Evolutionary conservation across 2,113 vertebrate species (phyloP).

Genomic region (Pangasianodon gigas): DNA sequence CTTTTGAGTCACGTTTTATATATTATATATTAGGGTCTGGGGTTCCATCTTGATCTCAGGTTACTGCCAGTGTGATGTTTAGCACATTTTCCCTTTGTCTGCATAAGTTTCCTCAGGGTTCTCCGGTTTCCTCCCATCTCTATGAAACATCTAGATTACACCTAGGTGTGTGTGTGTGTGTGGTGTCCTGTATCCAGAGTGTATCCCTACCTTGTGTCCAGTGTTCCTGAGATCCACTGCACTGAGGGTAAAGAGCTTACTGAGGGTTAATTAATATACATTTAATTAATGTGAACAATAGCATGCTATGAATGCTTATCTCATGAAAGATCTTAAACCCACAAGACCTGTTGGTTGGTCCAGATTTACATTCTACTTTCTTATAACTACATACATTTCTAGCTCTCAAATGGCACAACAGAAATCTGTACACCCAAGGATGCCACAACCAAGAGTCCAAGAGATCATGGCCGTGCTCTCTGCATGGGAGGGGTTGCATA

Average conservation of each 20-base stretch:
- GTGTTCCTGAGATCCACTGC: not conserved
- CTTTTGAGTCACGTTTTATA: not conserved
- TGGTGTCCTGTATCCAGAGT: not conserved
- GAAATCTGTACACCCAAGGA: not conserved
- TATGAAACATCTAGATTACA: not conserved
- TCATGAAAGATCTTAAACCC: not conserved
- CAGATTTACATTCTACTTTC: not conserved
- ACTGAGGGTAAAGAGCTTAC: not conserved
- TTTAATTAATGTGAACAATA: not conserved
- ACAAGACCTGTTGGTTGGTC: not conserved
- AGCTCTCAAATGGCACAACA: not conserved
- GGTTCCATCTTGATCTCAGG: not conserved
- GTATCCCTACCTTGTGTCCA: not conserved
- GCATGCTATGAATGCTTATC: not conserved
- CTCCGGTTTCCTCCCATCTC: not conserved
- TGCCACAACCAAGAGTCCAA: not conserved
- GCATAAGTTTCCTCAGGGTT: not conserved
- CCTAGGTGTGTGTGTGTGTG: not conserved
- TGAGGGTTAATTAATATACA: not conserved
- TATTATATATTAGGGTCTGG: not conserved
- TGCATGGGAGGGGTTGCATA: not conserved
- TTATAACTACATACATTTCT: not conserved
- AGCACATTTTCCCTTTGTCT: not conserved
- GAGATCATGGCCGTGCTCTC: not conserved
- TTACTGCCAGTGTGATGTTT: not conserved